phyloP scores from a whole-genome alignment of 1,140 invertebrate species.

The Cydia amplana region DNA sequence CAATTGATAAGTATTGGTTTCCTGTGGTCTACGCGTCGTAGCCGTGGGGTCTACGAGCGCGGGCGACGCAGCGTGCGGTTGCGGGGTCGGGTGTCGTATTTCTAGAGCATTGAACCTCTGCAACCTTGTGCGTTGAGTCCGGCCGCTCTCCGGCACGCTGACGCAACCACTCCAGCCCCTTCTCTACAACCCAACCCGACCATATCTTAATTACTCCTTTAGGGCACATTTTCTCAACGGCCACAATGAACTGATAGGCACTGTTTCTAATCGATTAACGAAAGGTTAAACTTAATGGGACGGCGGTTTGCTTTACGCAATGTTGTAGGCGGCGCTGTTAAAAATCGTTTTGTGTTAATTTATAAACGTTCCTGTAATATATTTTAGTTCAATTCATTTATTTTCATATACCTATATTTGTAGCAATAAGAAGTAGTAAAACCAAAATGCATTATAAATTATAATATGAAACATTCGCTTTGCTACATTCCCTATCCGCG shows the following conservation, averaged over 20 bases:
- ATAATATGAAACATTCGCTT: too few relatives aligned
- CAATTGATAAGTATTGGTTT: constrained; percentile 19
- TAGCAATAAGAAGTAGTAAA: too few relatives aligned
- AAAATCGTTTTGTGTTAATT: constrained; percentile 29
- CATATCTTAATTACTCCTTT: constrained; percentile 72
- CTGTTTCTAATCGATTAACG: constrained; percentile 58
- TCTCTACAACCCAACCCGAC: constrained; percentile 61
- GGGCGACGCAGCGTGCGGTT: constrained; percentile 45
- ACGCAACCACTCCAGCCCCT: constrained; percentile 73
- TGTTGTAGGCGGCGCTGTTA: constrained; percentile 34
- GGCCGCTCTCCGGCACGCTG: constrained; percentile 71
- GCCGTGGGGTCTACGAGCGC: constrained; percentile 44
- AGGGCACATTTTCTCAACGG: constrained; percentile 67
- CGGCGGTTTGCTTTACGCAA: constrained; percentile 52
- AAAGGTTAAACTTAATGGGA: constrained; percentile 67
- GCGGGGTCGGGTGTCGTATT: constrained; percentile 74
- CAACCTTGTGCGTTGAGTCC: constrained; percentile 78
- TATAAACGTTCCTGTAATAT: background rate
- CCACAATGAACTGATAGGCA: constrained; percentile 55
- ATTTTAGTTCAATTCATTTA: background rate
- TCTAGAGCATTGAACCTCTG: constrained; percentile 79
- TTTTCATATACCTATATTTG: background rate
- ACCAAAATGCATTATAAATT: too few relatives aligned
- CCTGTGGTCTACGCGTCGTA: constrained; percentile 53
- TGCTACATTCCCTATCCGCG: too few relatives aligned